These are phyloP conservation scores for Benitochromis conjunctus DNA, from an alignment of 2,113 vertebrate species.

Conservation along the genomic window DNA sequence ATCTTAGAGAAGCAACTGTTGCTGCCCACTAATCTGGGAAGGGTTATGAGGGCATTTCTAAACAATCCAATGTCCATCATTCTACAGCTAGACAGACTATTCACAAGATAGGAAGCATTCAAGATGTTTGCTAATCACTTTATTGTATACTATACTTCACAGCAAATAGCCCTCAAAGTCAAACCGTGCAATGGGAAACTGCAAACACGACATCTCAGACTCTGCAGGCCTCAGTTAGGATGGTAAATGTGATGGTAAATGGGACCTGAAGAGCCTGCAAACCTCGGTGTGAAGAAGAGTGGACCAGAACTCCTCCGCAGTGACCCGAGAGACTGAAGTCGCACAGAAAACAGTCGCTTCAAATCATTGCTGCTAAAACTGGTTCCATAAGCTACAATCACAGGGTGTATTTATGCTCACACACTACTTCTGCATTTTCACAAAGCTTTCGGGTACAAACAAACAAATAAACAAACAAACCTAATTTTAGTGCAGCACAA, in stretches of 20 bases:
- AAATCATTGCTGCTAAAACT: neutral
- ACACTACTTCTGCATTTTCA: neutral
- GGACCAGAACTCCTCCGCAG: neutral
- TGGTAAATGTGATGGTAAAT: neutral
- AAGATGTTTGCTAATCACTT: neutral
- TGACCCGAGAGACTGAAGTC: neutral
- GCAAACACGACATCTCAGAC: neutral
- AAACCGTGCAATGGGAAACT: fast-evolving
- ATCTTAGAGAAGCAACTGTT: neutral
- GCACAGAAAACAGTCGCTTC: neutral
- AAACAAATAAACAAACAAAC: neutral
- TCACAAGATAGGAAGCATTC: neutral
- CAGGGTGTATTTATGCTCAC: neutral
- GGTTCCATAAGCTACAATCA: neutral
- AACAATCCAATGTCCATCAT: neutral
- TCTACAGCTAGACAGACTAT: neutral
- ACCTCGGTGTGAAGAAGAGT: neutral
- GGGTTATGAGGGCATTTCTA: neutral
- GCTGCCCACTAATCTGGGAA: neutral
- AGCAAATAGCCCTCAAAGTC: neutral
- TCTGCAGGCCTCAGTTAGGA: neutral
- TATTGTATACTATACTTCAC: fast-evolving
- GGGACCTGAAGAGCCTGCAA: neutral
- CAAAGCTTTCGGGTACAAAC: neutral
- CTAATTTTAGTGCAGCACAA: conserved; percentile 10